phyloP scores from a whole-genome alignment of 1,140 invertebrate species.

The Drosophila parvula region DNA sequence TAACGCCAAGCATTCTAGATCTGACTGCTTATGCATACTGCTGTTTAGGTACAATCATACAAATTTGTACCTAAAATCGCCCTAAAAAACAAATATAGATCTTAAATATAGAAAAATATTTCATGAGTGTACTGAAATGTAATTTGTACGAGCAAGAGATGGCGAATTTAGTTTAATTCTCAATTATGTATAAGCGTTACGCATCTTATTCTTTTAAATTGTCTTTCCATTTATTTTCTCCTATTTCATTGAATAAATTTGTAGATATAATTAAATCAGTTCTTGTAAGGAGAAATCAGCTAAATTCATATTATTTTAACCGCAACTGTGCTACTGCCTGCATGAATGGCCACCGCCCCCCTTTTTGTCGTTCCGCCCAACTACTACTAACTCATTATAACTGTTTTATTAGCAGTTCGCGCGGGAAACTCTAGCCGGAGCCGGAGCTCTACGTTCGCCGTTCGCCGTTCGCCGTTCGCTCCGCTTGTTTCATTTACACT shows the following conservation, averaged over 20 bases:
- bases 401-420: conserved; percentile 71
- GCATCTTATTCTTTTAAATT: too few species aligned
- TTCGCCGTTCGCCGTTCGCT: conserved; percentile 29
- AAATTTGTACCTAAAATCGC: too few species aligned
- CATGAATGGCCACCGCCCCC: conserved; percentile 9
- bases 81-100: too few species aligned
- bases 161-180: too few species aligned
- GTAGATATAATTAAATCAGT: background rate
- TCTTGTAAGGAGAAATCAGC: background rate
- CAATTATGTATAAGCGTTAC: too few species aligned
- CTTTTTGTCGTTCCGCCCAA: conserved; percentile 8
- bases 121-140: too few species aligned
- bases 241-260: background rate
- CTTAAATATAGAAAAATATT: too few species aligned
- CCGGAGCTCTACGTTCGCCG: conserved; percentile 20
- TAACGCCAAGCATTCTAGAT: too few species aligned
- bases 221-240: too few species aligned
- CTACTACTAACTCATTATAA: conserved; percentile 70
- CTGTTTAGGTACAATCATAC: too few species aligned
- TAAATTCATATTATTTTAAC: background rate
- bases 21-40: too few species aligned
- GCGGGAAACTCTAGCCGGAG: conserved; percentile 23
- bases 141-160: too few species aligned
- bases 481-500: conserved; percentile 60
- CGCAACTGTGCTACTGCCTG: conserved; percentile 1